Conservation (phyloP, 2,113 vertebrate genomes). For the Lophius piscatorius region DNA sequence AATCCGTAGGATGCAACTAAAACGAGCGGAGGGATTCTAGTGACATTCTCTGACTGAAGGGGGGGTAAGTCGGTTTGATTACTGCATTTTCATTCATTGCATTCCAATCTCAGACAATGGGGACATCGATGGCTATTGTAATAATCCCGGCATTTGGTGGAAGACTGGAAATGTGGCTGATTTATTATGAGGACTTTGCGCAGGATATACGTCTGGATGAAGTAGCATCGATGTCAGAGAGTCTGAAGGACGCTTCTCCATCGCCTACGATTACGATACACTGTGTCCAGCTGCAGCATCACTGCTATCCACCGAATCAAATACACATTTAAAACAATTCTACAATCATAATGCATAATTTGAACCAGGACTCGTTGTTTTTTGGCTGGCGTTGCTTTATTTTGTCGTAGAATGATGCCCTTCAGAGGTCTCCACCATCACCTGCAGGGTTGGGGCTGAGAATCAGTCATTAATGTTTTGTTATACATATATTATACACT, state of each 20-base stretch:
- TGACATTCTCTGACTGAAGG: slow-evolving; percentile 28
- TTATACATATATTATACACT: background rate
- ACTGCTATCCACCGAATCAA: slow-evolving; percentile 10
- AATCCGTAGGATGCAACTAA: slow-evolving; percentile 52
- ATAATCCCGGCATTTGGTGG: background rate
- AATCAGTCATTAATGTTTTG: background rate
- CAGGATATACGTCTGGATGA: slow-evolving; percentile 32
- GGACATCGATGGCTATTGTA: background rate
- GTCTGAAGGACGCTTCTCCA: slow-evolving; percentile 74
- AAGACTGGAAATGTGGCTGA: background rate
- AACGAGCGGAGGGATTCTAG: slow-evolving; percentile 47
- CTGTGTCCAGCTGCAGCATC: slow-evolving; percentile 53
- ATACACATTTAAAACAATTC: background rate
- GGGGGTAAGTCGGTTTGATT: slow-evolving; percentile 60
- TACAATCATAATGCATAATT: background rate
- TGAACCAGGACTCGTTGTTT: background rate
- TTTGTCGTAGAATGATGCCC: slow-evolving; percentile 43
- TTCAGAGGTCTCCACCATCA: slow-evolving; percentile 53
- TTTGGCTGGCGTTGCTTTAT: background rate
- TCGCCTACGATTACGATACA: slow-evolving; percentile 60
- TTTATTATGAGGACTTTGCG: slow-evolving; percentile 1
- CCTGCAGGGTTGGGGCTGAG: background rate
- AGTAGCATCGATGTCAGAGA: slow-evolving; percentile 40
- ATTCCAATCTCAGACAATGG: background rate
- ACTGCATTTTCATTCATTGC: slow-evolving; percentile 48